Base-by-base conservation (phyloP, 2,113 vertebrate genomes). In the Melanotaenia duboulayi region DNA sequence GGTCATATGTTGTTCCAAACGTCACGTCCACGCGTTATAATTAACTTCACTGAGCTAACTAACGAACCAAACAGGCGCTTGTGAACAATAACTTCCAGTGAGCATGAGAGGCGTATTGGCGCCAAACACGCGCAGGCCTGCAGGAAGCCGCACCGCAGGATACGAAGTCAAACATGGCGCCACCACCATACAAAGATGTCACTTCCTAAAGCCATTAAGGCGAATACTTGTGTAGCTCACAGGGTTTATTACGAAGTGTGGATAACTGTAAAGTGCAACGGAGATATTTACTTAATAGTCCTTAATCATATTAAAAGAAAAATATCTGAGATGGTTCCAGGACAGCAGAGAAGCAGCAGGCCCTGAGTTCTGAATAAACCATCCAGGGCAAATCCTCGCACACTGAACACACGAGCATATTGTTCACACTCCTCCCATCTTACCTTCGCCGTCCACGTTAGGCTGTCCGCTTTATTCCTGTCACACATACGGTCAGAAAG, bases 151-250 rank as follows among this genome's bases (percentile, higher is more conserved):
- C 80, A 59, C 69, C 63, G 74, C 76, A 71, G 74, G 28, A 81
- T 67, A 54, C 11, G 48, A 74, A 92, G 83, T 85, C 87, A 89
- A 92, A 92, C 89, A 92, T 90, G 91, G 91, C 89, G 89, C 92
- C 90, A 85, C 85, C 71, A 51, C 28, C 82, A 35, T 74, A 74
- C 86, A 87, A 88, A 78, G 65, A 90, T 88, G 88, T 74, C 91
- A 91, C 91, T 91, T 91, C 86, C 89, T 87, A 76, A 1, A 69
- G 40, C 42, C 61, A 32, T 69, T 70, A 60, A 51, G 42, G 10
- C 25, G 1, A 24, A 49, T n/a, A 64, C 57, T 23, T 37, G 9
- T 24, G 0, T 4, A 17, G 39, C 50, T 16, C 19, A 0, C 7
- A 0, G 11, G 52, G 14, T 42, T 25, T 6, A n/a, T 2, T 5